Evolutionary conservation across 2,888 invertebrate species (phyloP).

Genomic region (Congeria kusceri): DNA sequence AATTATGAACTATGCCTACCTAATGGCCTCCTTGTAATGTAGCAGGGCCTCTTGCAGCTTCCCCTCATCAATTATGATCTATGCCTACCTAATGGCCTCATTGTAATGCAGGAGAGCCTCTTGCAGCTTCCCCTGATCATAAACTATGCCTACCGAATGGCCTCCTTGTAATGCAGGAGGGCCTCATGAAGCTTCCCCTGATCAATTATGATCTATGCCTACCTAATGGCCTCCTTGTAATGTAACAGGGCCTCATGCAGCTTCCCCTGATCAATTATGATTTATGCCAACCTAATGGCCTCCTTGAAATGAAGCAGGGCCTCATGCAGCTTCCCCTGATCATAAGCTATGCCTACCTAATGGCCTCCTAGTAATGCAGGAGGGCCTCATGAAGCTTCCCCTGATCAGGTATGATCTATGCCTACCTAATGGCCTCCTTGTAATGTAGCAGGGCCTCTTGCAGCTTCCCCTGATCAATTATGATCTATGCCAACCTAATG

Average conservation of each 20-base stretch:
- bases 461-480: slow-evolving; percentile 97
- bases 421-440: too few relatives aligned
- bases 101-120: too few relatives aligned
- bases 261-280: too few relatives aligned
- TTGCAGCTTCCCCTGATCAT: background rate
- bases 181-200: slow-evolving; percentile 99
- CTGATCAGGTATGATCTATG: too few relatives aligned
- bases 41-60: too few relatives aligned
- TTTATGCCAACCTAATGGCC: background rate
- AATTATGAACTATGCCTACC: too few relatives aligned
- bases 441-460: slow-evolving; percentile 83
- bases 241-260: too few relatives aligned
- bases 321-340: too few relatives aligned
- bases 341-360: slow-evolving; percentile 85
- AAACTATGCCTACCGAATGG: slow-evolving; percentile 88
- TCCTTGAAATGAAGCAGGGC: background rate
- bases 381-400: slow-evolving; percentile 98
- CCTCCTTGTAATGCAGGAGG: slow-evolving; percentile 98
- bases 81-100: too few relatives aligned
- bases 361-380: slow-evolving; percentile 98
- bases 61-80: too few relatives aligned
- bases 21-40: background rate
- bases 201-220: too few relatives aligned
- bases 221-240: too few relatives aligned
- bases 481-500: slow-evolving; percentile 87